phyloP scores from a whole-genome alignment of 2,113 vertebrate genomes.

The Pseudonaja textilis region DNA sequence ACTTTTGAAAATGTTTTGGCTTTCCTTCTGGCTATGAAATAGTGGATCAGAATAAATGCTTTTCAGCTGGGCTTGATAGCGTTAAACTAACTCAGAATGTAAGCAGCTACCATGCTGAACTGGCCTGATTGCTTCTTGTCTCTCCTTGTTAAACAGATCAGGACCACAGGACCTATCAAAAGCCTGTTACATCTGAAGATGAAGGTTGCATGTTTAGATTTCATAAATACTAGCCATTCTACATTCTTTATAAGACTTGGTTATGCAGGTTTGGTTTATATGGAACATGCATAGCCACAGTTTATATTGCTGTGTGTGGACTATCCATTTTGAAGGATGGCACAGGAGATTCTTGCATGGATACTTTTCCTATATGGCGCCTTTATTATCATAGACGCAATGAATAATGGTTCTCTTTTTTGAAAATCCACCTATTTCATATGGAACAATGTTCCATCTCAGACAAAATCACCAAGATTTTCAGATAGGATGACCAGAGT shows the following conservation, averaged over 20 bases:
- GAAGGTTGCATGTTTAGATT: neutral
- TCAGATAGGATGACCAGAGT: neutral
- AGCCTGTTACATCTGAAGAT: neutral
- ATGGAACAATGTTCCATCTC: neutral
- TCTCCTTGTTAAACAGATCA: neutral
- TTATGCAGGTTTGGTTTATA: neutral
- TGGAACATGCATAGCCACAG: neutral
- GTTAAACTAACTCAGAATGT: neutral
- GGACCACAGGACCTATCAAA: neutral
- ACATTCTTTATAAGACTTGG: neutral
- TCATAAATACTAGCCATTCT: neutral
- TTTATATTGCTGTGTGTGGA: neutral
- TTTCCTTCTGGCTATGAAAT: neutral
- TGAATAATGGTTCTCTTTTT: neutral
- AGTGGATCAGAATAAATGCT: neutral
- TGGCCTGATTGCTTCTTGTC: neutral
- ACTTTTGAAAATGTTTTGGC: fast-evolving
- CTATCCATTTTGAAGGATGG: neutral
- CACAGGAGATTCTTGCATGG: neutral
- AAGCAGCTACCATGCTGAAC: neutral
- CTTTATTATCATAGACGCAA: neutral
- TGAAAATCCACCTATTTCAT: neutral
- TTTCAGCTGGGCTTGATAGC: neutral
- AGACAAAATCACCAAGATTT: neutral
- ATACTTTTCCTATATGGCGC: neutral